phyloP scores from a whole-genome alignment of 1,140 invertebrate species.

The Drosophila ananassae region DNA sequence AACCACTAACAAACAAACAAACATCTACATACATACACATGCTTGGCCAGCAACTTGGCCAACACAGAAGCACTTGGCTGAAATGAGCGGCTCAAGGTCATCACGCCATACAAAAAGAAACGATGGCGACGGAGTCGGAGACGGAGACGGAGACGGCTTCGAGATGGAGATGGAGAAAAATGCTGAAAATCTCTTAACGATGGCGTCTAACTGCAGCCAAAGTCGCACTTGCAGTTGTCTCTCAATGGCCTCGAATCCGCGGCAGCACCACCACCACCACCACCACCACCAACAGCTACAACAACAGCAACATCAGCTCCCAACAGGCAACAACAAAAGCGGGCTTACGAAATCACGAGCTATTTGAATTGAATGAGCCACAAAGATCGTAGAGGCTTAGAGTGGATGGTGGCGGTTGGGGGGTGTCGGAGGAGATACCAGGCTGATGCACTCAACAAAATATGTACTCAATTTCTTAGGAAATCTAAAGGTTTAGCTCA shows the following conservation, averaged over 20 bases:
- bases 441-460: constrained; percentile 10
- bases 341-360: constrained; percentile 82
- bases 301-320: constrained; percentile 32
- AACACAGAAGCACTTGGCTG: constrained; percentile 68
- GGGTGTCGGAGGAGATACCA: not conserved
- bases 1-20: constrained; percentile 23
- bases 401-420: constrained; percentile 31
- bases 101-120: constrained; percentile 76
- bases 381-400: constrained; percentile 30
- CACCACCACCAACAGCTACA: too few relatives aligned
- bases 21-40: not conserved
- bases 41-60: constrained; percentile 39
- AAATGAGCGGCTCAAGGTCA: constrained; percentile 82
- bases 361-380: constrained; percentile 81
- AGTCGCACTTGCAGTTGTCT: constrained; percentile 70
- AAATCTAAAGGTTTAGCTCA: too few relatives aligned
- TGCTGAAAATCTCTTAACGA: constrained; percentile 47
- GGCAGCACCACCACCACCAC: too few relatives aligned
- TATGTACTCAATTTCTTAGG: not conserved
- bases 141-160: constrained; percentile 3
- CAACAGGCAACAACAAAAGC: constrained; percentile 53
- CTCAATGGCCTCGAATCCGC: constrained; percentile 75
- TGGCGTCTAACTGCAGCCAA: constrained; percentile 70
- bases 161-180: constrained; percentile 20
- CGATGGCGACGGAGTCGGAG: constrained; percentile 27